Evolutionary conservation across 2,888 invertebrate species (phyloP), one percentile per base, ranked within the genome.

Genomic region (Hylaea fasciaria): DNA sequence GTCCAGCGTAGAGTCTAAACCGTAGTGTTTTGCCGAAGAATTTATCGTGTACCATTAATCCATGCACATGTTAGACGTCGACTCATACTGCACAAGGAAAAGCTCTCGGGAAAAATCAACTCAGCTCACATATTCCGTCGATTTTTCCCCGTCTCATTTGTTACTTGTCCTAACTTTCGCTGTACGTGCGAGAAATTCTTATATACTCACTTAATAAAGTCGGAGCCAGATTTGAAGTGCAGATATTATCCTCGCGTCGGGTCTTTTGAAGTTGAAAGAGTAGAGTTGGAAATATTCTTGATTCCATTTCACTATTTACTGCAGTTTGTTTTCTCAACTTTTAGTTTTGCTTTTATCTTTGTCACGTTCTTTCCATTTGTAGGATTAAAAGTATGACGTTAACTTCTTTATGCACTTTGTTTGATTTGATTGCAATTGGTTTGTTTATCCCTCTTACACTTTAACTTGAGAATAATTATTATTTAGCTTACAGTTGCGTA

Each of bases 141-240:
- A 87, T 88, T 87, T 89, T 86, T 90, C 89, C 74, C 77, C 77
- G 85, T 88, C 87, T 85, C 86, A 86, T 88, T 87, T 87, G 85
- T 87, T 85, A 85, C 83, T 78, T 80, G 79, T 78, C 82, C 82
- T 76, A 83, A 86, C 82, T 85, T 83, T 76, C 65, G 71, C 69
- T 65, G 69, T 78, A 84, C 85, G 86, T 86, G 85, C 74, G 72
- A 77, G 77, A 82, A 83, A 83, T 83, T 76, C 73, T 76, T 78
- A 80, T 77, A 76, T 71, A 69, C 65, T 63, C 64, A 74, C 79
- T 80, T 79, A 78, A 80, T 80, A 79, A 76, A 77, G 65, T 70
- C 51, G 65, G 73, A 70, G 68, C 64, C 68, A 76, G 78, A 78
- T 79, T 79, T 75, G 70, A 65, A 70, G 65, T 58, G 68, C 17